Evolutionary conservation across 1,140 invertebrate genomes (phyloP).

Genomic region (Dinoponera quadriceps): DNA sequence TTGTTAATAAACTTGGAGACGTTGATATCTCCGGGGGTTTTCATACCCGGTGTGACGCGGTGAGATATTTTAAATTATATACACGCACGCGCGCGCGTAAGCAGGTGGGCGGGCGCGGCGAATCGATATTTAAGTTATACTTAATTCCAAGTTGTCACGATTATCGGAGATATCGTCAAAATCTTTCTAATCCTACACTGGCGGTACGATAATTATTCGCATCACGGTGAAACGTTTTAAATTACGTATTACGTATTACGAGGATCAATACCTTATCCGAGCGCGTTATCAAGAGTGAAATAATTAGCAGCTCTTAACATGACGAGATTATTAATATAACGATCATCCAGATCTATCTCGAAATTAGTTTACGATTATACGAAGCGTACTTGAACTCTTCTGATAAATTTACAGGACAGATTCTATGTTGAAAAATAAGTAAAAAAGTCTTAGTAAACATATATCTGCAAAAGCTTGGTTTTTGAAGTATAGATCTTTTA

Average conservation of each 20-base stretch:
- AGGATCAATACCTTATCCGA: no score
- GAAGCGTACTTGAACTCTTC: no score
- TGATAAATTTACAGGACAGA: no score
- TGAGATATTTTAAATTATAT: constrained; percentile 55
- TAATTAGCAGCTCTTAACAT: not conserved
- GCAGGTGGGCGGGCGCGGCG: not conserved
- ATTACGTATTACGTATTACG: no score
- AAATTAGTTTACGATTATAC: not conserved
- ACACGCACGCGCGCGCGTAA: not conserved
- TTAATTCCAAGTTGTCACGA: not conserved
- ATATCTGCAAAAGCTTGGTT: no score
- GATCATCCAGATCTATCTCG: not conserved
- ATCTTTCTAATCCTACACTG: not conserved
- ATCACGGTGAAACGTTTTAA: no score
- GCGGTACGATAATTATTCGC: no score
- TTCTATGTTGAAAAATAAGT: no score
- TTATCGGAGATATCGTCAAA: not conserved
- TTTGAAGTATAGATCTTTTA: no score
- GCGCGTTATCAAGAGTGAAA: no score
- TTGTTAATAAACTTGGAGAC: constrained; percentile 60
- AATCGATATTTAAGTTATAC: not conserved
- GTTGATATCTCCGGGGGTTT: constrained; percentile 43
- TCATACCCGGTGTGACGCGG: not conserved
- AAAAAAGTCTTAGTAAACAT: no score
- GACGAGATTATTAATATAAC: not conserved